Base-by-base conservation (phyloP, 64 coral and sea anemone genomes). In the Montipora efflorescens region DNA sequence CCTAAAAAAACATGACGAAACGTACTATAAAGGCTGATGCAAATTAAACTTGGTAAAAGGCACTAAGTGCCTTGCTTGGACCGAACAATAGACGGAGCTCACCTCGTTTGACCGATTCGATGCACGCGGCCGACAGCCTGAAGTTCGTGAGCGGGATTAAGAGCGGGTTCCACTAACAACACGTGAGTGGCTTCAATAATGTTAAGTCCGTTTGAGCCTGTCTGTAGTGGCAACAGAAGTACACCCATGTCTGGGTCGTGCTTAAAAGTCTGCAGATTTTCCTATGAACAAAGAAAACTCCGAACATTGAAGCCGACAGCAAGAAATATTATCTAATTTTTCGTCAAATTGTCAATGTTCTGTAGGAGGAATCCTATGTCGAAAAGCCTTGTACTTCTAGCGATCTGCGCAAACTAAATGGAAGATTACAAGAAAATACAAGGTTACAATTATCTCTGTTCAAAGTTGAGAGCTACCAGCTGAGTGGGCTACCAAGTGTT, bases 21-120 rank as follows among this genome's bases (percentile, higher is more conserved):
- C 7, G 11, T 11, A 0, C 7, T 4, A 5, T 8, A 57, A 57
- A 57, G 6, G 53, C 53, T 57, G 2, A 36, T 36, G 36, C 36
- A 36, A 36, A 0, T 36, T 36, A 57, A 57, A 57, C 53, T 3
- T 57, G 6, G 6, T 11, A 57, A 4, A 4, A 59, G 36, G 0
- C 55, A 75, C 7, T 14, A 8, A 8, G 53, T 57, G 7, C 1
- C 7, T 57, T 8, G 11, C 53, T 57, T 57, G 53, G 36, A 36
- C 36, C 53, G 53, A 57, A 57, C 53, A 57, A 36, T 36, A 36
- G 36, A 36, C 36, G 36, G 36, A 36, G 19, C 44, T 2, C 79
- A 98, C 96, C 87, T 98, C 25, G 97, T 96, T 88, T 98, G 97
- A 89, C 97, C 97, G 93, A 98, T 98, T 9, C 97, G 91, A 87